Evolutionary conservation across 2,797 vertebrate genomes (phyloP), one percentile per base, ranked within the genome.

Genomic region (Tragelaphus oryx): DNA sequence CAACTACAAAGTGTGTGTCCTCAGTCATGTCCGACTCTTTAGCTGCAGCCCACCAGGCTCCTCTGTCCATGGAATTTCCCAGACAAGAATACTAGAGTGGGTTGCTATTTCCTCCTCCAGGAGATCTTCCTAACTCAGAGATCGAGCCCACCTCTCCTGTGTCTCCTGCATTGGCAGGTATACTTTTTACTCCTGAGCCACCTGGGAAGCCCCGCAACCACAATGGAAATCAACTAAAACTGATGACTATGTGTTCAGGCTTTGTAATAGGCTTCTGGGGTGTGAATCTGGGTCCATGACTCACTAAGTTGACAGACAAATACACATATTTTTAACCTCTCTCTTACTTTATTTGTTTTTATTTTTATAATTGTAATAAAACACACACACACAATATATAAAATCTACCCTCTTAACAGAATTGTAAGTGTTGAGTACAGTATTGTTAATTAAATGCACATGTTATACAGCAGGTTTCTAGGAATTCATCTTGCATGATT

Each of bases 1-100:
- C 24, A 37, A 5, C 28, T 71, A 71, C 3, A 3, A 11, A 41
- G 41, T 41, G 41, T 41, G 41, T 41, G 41, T 41, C 41, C 62
- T 65, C 62, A 65, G 62, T 20, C 0, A 0, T 65, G 62, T 65
- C n/a, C 1, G 0, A 65, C n/a, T 65, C n/a, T 65, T 65, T 20
- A 10, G 62, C 62, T 65, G 8, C 62, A 65, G n/a, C 62, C 62
- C 8, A 65, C 62, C 62, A 65, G 62, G 62, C 8, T 65, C 62
- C 62, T 65, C n/a, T 33, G 62, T 65, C n/a, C 62, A 65, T 18
- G 17, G 4, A 65, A 33, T 33, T 65, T 65, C n/a, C 8, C 17
- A 33, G 62, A 33, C 17, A 65, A 65, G 62, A 10, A 10, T 20
- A 65, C n/a, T 65, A 33, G n/a, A 33, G 4, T 33, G 62, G 62